Evolutionary conservation across 2,113 vertebrate species (phyloP).

Genomic region (Gobio gobio): DNA sequence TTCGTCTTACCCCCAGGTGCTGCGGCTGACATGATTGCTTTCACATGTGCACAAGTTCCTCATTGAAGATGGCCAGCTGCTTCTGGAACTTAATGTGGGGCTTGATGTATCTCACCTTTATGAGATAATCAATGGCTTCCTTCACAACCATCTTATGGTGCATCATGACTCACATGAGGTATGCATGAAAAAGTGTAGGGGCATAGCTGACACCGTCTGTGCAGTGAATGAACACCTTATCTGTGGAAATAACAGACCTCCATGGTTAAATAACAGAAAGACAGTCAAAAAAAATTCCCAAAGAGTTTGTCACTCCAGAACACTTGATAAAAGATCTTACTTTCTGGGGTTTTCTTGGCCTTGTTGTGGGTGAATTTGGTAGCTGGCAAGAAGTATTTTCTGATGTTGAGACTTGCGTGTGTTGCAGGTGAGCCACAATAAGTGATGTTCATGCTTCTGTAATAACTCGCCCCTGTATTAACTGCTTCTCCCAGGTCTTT

Average conservation of each 20-base stretch:
- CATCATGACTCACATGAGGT: not conserved
- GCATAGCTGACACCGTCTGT: not conserved
- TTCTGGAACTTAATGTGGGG: not conserved
- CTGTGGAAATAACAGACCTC: not conserved
- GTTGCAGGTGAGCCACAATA: not conserved
- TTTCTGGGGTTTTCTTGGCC: not conserved
- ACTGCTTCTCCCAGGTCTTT: not conserved
- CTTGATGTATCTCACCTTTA: not conserved
- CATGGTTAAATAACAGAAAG: too few species aligned
- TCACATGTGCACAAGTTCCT: not conserved
- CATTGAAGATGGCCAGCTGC: not conserved
- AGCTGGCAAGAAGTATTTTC: not conserved
- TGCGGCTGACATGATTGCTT: too few species aligned
- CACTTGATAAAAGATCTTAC: not conserved
- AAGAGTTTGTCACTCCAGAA: not conserved
- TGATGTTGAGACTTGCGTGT: not conserved
- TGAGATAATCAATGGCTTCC: not conserved
- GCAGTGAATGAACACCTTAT: constrained; percentile 9
- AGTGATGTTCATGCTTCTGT: not conserved
- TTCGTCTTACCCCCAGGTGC: too few species aligned
- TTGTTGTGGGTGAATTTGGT: not conserved
- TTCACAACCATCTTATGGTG: not conserved
- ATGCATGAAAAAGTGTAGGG: not conserved
- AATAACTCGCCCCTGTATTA: not conserved
- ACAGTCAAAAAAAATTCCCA: too few species aligned